Evolutionary conservation across 2,797 vertebrate genomes (phyloP), one percentile per base, ranked within the genome.

Genomic region (Pangasius krempfi): DNA sequence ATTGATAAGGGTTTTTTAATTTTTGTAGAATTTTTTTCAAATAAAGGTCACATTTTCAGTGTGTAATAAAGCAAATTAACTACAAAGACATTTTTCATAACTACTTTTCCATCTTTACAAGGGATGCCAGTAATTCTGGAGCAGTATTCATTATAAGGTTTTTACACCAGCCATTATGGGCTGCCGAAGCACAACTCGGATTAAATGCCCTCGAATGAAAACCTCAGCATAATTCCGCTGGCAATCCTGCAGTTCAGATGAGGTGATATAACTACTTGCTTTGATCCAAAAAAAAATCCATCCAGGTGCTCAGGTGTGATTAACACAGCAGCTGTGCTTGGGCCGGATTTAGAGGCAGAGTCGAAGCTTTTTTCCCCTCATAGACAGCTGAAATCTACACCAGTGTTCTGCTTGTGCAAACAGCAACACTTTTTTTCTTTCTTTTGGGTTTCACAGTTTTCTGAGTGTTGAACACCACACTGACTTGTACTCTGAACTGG

Each of bases 291-390:
- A 81, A 44, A 68, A 80, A 33, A 62, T 56, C 60, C 56, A 58
- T 88, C 47, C 84, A 76, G 70, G 84, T 87, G 79, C 56, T 76
- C 50, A 86, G 58, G 52, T 89, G 86, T 60, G 25, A 62, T 89
- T 90, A 80, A 70, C 70, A 68, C 64, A 84, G 54, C 72, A 90
- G 79, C 90, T 91, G 89, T 47, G 78, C 79, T 73, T 2, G 27
- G 20, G 81, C 81, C 79, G 52, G 75, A 85, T 89, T 88, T 75
- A 85, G 85, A 85, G 62, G 20, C 76, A 78, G 75, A 30, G 60
- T 83, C 58, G 70, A 70, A 72, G 56, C 52, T 30, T 30, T 87
- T 58, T 22, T 25, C 72, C 0, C 7, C 44, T 84, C 70, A 16
- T 79, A 81, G 33, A 80, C 22, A 40, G 56, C 76, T 86, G 70